phyloP scores from a whole-genome alignment of 2,888 invertebrate genomes.

The Halictus ligatus region DNA sequence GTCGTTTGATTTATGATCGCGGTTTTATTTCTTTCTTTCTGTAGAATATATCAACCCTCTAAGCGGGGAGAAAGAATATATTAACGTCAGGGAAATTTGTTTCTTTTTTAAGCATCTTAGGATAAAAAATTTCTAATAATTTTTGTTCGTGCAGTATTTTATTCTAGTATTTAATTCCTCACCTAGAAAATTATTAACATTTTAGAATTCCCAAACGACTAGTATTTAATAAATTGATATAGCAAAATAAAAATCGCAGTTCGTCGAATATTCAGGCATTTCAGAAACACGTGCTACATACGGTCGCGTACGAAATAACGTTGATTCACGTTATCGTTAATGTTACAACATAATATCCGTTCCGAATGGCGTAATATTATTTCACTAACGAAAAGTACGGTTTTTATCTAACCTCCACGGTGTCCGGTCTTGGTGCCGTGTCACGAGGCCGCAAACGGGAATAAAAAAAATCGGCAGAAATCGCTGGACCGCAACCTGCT shows the following conservation, averaged over 20 bases:
- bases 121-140: background rate
- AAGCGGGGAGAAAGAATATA: background rate
- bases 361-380: background rate
- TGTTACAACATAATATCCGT: background rate
- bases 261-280: background rate
- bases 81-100: background rate
- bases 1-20: background rate
- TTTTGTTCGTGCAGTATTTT: background rate
- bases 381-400: background rate
- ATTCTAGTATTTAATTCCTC: background rate
- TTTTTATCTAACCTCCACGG: conserved; percentile 18
- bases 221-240: too few species aligned
- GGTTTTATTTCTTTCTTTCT: background rate
- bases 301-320: background rate
- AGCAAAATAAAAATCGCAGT: too few species aligned
- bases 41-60: background rate
- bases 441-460: background rate
- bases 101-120: background rate
- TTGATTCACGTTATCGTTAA: background rate
- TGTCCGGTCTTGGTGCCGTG: background rate
- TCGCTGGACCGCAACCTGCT: conserved; percentile 57
- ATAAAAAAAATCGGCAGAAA: conserved; percentile 35
- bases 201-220: too few species aligned
- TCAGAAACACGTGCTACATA: background rate
- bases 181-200: background rate